Base-by-base conservation (phyloP, 2,113 vertebrate genomes). In the Sinocyclocheilus maitianheensis region DNA sequence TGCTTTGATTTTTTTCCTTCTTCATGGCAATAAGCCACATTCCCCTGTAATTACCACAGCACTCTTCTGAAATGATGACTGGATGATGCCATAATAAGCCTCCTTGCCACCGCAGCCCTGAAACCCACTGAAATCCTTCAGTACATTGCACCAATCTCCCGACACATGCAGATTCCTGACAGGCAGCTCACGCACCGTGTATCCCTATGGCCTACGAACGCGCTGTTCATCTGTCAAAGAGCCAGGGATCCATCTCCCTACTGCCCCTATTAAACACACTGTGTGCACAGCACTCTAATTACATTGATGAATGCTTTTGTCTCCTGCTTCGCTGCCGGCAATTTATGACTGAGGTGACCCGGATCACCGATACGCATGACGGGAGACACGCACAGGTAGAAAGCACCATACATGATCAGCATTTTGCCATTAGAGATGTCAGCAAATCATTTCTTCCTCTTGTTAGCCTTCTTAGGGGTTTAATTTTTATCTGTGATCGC, bases 251-350 rank as follows among this genome's bases (percentile, higher is more conserved):
- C 91, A 90, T 93, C 93, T 92, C 83, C 30, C 75, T 53, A 55
- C 74, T 67, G 63, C 83, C 62, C 22, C 91, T 79, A 34, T 88
- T 93, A 93, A 92, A 90, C 90, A 85, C 77, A 89, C 89, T 92
- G 92, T 85, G 89, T 90, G 90, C 87, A 88, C 86, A 67, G 51
- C 89, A 91, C 87, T 91, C 92, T 94, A 95, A 96, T 96, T 95
- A 95, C 92, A 91, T 81, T 95, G 94, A 95, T 92, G 87, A 94
- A 95, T 94, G 91, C 74, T 82, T 46, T 87, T 89, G 91, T 89
- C 90, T 90, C 75, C 22, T 51, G 84, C 92, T 86, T 84, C 24
- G 34, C 90, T 89, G 89, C 81, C 58, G 51, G 84, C 89, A 89
- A 94, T 95, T 94, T 94, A 94, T 89, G 77, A 89, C 83, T 67